Evolutionary conservation across 2,888 invertebrate genomes (phyloP), one percentile per base, ranked within the genome.

Genomic region (Papilio demoleus): DNA sequence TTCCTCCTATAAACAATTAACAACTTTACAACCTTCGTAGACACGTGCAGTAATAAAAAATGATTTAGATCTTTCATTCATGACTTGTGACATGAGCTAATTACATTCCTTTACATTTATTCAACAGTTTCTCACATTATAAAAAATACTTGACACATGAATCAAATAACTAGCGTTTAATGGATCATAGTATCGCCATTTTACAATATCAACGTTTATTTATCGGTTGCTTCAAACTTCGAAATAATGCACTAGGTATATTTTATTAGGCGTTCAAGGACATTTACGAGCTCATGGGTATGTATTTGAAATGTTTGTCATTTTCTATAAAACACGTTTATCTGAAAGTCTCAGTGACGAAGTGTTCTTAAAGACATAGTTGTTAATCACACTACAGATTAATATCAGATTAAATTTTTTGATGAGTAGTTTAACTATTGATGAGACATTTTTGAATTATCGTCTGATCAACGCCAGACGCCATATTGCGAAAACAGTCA

Each of bases 81-180:
- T 56, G 53, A 56, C 53, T 56, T 56, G 31, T 31, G 31, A 31
- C 31, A 31, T 31, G 53, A n/a, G 31, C 1, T 56, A 31, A 56
- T 63, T 63, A 31, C 34, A 63, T 47, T 63, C 62, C 62, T 34
- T 19, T 63, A 34, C 62, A 45, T 62, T 62, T 62, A 63, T 47
- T 63, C 62, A 63, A 63, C 9, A 63, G 62, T 22, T 47, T 47
- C 62, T 50, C 62, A 47, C 62, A 63, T 17, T 47, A 63, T 34
- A 31, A n/a, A 47, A 45, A 47, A 63, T 47, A 50, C 34, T 47
- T 19, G 36, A 36, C 22, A 19, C 34, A 63, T 36, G 45, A 45
- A 53, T 53, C 53, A 53, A 53, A 27, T 50, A 31, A 47, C 50
- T 53, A n/a, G 27, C 53, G 53, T 27, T 2, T 53, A 53, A 53